Evolutionary conservation across 1,140 invertebrate genomes (phyloP), one percentile per base, ranked within the genome.

Genomic region (Mylabris phalerata): DNA sequence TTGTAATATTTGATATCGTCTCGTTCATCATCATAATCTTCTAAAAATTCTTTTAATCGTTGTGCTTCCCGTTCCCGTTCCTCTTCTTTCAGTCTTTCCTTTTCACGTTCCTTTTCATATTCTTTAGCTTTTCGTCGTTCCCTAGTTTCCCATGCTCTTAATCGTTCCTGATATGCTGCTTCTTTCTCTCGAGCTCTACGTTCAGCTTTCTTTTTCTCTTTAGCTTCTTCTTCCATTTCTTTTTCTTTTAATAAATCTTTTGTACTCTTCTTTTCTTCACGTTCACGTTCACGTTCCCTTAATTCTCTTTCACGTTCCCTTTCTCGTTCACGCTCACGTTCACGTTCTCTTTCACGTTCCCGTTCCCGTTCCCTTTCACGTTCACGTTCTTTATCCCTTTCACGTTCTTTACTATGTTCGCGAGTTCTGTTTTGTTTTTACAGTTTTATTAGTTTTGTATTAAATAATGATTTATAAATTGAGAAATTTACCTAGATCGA

Each of bases 1-100:
- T 93, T 95, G 77, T 98, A 98, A 79, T 93, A 98, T 74, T 98
- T 98, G 26, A 88, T 81, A 74, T 98, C 97, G 75, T 98, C 94
- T 48, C 93, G 80, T 76, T 98, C 93, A 75, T 99, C 96, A 75
- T 98, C 95, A 73, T 99, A 99, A 75, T 98, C 96, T 77, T 99
- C 95, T 7, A 98, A 80, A 73, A 98, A 98, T 78, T 98, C 93
- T 75, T 96, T 95, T 9, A 99, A 79, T 42, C 92, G 82, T 76
- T 93, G 92, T 0, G 93, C 95, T 77, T 98, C 95, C 59, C 84
- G 84, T 71, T 90, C 84, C 57, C 90, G 75, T 70, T 95, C 92
- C 64, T 92, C 87, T 70, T 92, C 88, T 67, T 89, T 87, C 56
- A 86, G 78, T 27, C 88, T 79, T 71, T 94, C 90, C 67, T 92